phyloP scores from a whole-genome alignment of 1,140 invertebrate genomes.

The Contarinia nasturtii region DNA sequence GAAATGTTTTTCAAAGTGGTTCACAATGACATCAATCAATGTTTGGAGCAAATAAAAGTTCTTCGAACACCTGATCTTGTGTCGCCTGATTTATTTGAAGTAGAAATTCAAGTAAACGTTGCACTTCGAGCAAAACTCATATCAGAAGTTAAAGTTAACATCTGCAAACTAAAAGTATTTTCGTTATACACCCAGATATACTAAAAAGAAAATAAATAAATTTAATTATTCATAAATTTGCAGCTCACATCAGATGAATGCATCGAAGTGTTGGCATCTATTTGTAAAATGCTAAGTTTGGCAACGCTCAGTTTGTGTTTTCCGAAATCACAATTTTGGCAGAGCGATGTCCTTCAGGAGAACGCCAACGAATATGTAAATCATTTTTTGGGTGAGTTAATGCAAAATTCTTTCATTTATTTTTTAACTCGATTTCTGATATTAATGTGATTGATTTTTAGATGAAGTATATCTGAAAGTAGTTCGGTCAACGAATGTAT shows the following conservation, averaged over 20 bases:
- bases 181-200: neutral
- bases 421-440: neutral
- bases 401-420: neutral
- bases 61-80: constrained; percentile 34
- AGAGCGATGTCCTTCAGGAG: constrained; percentile 9
- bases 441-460: constrained; percentile 20
- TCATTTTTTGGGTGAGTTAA: constrained; percentile 11
- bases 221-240: constrained; percentile 1
- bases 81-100: constrained; percentile 23
- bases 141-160: constrained; percentile 51
- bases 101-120: constrained; percentile 39
- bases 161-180: constrained; percentile 49
- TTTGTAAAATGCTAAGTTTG: constrained; percentile 48
- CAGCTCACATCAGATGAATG: constrained; percentile 48
- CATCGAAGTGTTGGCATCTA: constrained; percentile 40
- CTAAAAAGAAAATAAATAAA: neutral
- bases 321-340: constrained; percentile 43
- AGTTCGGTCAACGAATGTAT: constrained; percentile 47
- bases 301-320: constrained; percentile 60
- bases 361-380: constrained; percentile 14
- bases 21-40: constrained; percentile 44
- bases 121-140: constrained; percentile 58
- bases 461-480: constrained; percentile 55
- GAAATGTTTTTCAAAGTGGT: constrained; percentile 37
- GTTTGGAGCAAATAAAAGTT: constrained; percentile 38